Conservation (phyloP, 2,797 vertebrate genomes). For the Trachops cirrhosus region DNA sequence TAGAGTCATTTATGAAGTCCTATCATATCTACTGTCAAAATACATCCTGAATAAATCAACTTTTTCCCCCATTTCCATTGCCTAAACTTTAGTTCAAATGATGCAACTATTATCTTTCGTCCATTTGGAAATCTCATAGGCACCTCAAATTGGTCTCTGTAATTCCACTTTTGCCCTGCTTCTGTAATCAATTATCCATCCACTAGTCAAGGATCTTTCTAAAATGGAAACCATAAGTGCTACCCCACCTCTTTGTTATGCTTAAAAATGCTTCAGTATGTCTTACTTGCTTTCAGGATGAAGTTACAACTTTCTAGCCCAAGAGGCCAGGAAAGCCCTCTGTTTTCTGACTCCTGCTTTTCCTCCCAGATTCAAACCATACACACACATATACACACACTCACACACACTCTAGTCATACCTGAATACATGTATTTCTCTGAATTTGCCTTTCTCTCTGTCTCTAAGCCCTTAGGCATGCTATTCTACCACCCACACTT, state of each 20-base stretch:
- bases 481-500: not conserved
- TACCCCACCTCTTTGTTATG: not conserved
- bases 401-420: not conserved
- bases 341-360: not conserved
- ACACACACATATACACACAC: not conserved
- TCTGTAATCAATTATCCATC: not conserved
- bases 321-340: not conserved
- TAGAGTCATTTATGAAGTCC: not conserved
- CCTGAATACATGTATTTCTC: not conserved
- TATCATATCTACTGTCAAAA: not conserved
- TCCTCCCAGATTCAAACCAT: not conserved
- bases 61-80: not conserved
- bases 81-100: not conserved
- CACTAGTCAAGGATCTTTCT: conserved; percentile 4
- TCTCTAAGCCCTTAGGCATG: not conserved
- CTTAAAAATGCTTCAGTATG: not conserved
- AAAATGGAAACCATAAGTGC: not conserved
- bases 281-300: conserved; percentile 17
- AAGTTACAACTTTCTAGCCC: not conserved
- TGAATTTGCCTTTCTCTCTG: conserved; percentile 3
- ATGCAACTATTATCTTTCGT: not conserved
- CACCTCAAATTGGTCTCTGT: not conserved
- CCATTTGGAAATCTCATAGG: not conserved
- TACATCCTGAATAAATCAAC: not conserved
- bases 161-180: not conserved